Conservation (phyloP, 2,113 vertebrate genomes). For the Lophochroa leadbeateri region DNA sequence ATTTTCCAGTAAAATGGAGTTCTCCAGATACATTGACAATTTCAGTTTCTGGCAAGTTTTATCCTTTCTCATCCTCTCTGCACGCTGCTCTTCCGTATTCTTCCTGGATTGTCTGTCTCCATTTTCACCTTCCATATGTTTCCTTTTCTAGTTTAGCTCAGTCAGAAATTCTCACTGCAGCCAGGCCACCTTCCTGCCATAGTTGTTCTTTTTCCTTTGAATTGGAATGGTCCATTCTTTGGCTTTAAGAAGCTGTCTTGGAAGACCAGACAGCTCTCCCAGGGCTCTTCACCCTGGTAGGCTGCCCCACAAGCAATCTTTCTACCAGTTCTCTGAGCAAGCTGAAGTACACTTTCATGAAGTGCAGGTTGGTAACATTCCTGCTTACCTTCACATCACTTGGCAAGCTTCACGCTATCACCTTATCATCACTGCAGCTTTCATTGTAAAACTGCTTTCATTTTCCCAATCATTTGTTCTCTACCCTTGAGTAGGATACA, state of each 20-base stretch:
- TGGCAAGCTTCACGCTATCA: background rate
- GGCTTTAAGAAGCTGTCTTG: background rate
- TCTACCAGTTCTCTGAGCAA: background rate
- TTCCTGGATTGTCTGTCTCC: background rate
- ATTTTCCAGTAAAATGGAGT: background rate
- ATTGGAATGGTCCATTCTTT: background rate
- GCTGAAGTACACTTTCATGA: background rate
- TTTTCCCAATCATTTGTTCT: background rate
- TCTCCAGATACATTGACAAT: background rate
- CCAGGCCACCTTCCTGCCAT: background rate
- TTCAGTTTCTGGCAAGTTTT: background rate
- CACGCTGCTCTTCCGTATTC: background rate
- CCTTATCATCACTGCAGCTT: background rate
- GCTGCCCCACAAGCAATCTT: background rate
- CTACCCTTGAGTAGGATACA: background rate
- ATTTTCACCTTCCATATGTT: background rate
- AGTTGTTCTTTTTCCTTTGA: background rate
- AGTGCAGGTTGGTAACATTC: background rate
- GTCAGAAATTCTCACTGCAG: background rate
- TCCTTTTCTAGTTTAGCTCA: background rate
- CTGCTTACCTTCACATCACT: background rate
- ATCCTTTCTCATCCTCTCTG: background rate
- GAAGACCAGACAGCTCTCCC: background rate
- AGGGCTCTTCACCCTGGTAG: background rate
- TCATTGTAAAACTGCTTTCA: background rate